A percentile compares a stretch with the other conserved stretches of the same genome.
Conservation (phyloP, 2,797 vertebrate species). For the Gymnothorax javanicus region DNA sequence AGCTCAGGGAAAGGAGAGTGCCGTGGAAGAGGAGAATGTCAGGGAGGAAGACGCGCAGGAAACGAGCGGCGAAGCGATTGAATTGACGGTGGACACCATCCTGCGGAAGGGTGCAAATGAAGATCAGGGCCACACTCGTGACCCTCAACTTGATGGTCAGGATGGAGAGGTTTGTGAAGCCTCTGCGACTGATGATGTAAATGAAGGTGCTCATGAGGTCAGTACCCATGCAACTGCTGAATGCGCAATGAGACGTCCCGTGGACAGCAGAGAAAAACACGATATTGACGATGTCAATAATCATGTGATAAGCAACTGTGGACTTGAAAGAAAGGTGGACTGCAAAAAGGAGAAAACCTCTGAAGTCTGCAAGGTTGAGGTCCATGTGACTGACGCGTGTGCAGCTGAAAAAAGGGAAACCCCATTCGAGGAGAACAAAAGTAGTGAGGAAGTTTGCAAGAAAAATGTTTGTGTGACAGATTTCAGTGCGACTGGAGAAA, state of each 20-base stretch:
- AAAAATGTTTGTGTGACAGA: conserved; percentile 50
- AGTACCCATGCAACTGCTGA: not conserved
- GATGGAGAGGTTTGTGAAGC: not conserved
- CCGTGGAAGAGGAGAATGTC: not conserved
- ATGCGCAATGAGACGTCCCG: conserved; percentile 17
- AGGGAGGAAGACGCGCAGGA: not conserved
- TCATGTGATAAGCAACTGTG: conserved; percentile 1
- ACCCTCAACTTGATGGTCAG: not conserved
- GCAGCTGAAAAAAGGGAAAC: conserved; percentile 45
- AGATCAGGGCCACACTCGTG: not conserved
- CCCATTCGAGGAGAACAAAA: no score
- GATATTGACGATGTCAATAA: not conserved
- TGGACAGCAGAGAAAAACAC: not conserved
- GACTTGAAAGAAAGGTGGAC: not conserved
- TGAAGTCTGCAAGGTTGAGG: conserved; percentile 46
- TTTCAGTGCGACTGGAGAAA: conserved; percentile 57
- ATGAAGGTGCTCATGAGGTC: conserved; percentile 9
- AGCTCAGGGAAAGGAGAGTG: conserved; percentile 13
- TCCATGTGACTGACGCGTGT: conserved; percentile 56
- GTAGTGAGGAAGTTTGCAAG: conserved; percentile 35
- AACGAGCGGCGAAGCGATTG: not conserved
- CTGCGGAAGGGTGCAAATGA: not conserved
- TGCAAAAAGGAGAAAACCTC: conserved; percentile 13
- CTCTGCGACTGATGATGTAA: not conserved
- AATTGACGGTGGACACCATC: not conserved